A percentile compares a stretch with the other conserved stretches of the same genome.
Evolutionary conservation across 2,113 vertebrate genomes (phyloP).

Genomic region (Anhinga rufa): DNA sequence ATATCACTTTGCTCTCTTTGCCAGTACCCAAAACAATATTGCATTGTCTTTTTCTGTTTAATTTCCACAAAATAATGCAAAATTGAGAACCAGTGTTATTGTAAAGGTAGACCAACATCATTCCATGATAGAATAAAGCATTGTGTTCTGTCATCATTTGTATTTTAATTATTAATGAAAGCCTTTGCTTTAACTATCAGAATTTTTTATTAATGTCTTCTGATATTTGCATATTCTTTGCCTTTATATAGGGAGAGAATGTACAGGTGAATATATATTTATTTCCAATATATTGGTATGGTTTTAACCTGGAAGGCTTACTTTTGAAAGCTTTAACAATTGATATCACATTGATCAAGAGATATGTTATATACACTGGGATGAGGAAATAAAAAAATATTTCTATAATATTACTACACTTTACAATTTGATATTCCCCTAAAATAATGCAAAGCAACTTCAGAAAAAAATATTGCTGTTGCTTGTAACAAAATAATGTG

Average conservation of each 20-base stretch:
- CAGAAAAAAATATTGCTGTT: not conserved
- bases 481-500: not conserved
- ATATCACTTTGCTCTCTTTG: not conserved
- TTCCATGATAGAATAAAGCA: conserved; percentile 37
- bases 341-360: not conserved
- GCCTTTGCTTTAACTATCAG: conserved; percentile 54
- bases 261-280: not conserved
- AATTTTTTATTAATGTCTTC: conserved; percentile 56
- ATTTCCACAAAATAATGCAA: conserved; percentile 29
- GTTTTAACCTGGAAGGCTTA: not conserved
- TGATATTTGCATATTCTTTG: conserved; percentile 27
- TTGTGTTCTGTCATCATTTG: conserved; percentile 56
- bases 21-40: not conserved
- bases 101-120: conserved; percentile 36
- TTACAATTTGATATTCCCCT: not conserved
- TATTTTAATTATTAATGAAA: conserved; percentile 66
- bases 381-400: not conserved
- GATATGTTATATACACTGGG: not conserved
- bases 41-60: conserved; percentile 14
- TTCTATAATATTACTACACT: not conserved
- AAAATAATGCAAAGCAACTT: not conserved
- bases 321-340: conserved; percentile 10
- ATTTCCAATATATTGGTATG: not conserved
- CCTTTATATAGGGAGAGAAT: not conserved
- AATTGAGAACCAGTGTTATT: not conserved